Conservation (phyloP, 2,888 invertebrate genomes). For the Melinaea marsaeus region DNA sequence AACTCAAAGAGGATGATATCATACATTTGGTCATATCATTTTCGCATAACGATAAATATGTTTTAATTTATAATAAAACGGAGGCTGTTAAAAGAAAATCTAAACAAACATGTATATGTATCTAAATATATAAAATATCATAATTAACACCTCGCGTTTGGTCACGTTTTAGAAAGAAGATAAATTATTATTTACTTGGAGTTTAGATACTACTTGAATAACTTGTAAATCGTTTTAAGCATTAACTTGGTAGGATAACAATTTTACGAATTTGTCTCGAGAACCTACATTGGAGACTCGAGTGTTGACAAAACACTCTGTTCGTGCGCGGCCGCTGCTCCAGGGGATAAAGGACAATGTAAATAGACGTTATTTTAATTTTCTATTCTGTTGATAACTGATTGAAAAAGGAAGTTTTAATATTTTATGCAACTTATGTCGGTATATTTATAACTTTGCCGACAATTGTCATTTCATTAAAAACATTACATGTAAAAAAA, state of each 20-base stretch:
- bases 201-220: not conserved
- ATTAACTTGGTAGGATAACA: not conserved
- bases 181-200: not conserved
- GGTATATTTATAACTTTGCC: not conserved
- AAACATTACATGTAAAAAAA: too few species aligned
- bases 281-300: slow-evolving; percentile 3
- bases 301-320: slow-evolving; percentile 52
- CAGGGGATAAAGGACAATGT: slow-evolving; percentile 39
- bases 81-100: too few species aligned
- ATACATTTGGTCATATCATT: too few species aligned
- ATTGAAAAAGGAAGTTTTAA: not conserved
- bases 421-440: too few species aligned
- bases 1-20: too few species aligned
- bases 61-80: too few species aligned
- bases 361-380: slow-evolving; percentile 14
- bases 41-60: too few species aligned
- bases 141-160: too few species aligned
- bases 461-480: not conserved
- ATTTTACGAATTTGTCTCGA: slow-evolving; percentile 1
- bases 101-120: too few species aligned
- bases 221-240: not conserved
- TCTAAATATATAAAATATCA: too few species aligned
- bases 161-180: not conserved
- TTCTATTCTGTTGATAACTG: not conserved
- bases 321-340: slow-evolving; percentile 45